Percentiles rank a stretch among this genome's conserved stretches.
Evolutionary conservation across 2,888 invertebrate genomes (phyloP).

Genomic region (Alviniconcha strummeri): DNA sequence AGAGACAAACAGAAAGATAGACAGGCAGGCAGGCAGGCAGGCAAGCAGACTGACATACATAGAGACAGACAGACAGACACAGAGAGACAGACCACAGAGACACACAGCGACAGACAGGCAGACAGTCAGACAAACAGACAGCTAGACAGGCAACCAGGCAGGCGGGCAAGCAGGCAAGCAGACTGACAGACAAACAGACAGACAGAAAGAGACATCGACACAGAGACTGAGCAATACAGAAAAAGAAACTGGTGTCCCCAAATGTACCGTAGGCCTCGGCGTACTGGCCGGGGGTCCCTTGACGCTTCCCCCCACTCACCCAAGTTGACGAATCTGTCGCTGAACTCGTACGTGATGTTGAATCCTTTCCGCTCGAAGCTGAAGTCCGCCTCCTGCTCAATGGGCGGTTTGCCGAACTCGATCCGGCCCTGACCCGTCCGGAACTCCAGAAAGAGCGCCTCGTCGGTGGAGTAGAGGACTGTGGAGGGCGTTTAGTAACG

Average conservation of each 20-base stretch:
- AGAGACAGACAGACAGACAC: neutral
- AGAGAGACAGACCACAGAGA: neutral
- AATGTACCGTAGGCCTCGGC: no score
- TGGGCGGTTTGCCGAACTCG: slow-evolving; percentile 55
- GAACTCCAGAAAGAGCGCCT: slow-evolving; percentile 92
- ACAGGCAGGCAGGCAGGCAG: no score
- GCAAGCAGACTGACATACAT: no score
- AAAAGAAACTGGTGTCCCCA: neutral
- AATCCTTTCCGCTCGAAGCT: slow-evolving; percentile 93
- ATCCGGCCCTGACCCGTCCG: slow-evolving; percentile 89
- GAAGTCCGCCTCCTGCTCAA: slow-evolving; percentile 62
- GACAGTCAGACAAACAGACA: slow-evolving; percentile 8
- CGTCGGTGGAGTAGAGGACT: slow-evolving; percentile 90
- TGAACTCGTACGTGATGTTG: slow-evolving; percentile 98
- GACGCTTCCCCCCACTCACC: slow-evolving; percentile 77
- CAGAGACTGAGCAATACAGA: neutral
- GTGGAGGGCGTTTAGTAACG: slow-evolving; percentile 96
- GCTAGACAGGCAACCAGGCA: no score
- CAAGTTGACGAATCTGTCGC: slow-evolving; percentile 97
- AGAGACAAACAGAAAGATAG: neutral
- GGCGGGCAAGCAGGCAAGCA: no score
- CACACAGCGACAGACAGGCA: no score
- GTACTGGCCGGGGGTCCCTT: no score
- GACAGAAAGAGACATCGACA: neutral
- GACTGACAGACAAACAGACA: slow-evolving; percentile 14